Percentiles rank a stretch among this genome's conserved stretches.
Evolutionary conservation across 2,888 invertebrate species (phyloP).

Genomic region (Antheraea yamamai): DNA sequence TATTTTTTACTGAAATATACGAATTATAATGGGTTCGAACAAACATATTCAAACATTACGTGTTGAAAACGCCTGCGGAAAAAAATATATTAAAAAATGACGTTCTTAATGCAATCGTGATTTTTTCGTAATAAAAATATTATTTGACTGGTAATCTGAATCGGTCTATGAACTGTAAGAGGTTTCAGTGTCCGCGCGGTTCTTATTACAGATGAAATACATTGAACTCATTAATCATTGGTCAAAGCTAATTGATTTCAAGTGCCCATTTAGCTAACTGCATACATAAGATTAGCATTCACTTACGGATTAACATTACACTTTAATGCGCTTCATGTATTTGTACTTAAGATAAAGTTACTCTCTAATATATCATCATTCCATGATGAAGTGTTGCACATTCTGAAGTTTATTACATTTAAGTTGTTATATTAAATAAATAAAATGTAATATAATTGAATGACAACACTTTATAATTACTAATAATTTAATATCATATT

Average conservation of each 20-base stretch:
- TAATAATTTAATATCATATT: too few species aligned
- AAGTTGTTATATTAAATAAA: not conserved
- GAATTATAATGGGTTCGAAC: too few species aligned
- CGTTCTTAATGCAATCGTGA: too few species aligned
- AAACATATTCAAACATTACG: too few species aligned
- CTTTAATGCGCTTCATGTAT: constrained; percentile 15
- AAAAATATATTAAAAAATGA: too few species aligned
- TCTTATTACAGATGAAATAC: constrained; percentile 40
- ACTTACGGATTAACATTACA: constrained; percentile 8
- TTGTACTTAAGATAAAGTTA: constrained; percentile 10
- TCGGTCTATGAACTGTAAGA: not conserved
- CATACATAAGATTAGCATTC: constrained; percentile 21
- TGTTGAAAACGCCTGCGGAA: too few species aligned
- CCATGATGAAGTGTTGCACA: not conserved
- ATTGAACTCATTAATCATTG: constrained; percentile 47
- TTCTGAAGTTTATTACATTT: not conserved
- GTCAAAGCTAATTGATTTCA: constrained; percentile 62
- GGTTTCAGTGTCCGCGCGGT: not conserved
- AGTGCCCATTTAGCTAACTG: constrained; percentile 43
- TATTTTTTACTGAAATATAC: too few species aligned
- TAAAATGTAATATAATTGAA: not conserved
- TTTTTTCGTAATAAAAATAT: not conserved
- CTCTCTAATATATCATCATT: not conserved
- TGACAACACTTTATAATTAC: too few species aligned
- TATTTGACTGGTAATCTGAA: not conserved